Percentiles rank a stretch among this genome's conserved stretches.
Evolutionary conservation across 2,888 invertebrate genomes (phyloP).

Genomic region (Scaptomyza flava): DNA sequence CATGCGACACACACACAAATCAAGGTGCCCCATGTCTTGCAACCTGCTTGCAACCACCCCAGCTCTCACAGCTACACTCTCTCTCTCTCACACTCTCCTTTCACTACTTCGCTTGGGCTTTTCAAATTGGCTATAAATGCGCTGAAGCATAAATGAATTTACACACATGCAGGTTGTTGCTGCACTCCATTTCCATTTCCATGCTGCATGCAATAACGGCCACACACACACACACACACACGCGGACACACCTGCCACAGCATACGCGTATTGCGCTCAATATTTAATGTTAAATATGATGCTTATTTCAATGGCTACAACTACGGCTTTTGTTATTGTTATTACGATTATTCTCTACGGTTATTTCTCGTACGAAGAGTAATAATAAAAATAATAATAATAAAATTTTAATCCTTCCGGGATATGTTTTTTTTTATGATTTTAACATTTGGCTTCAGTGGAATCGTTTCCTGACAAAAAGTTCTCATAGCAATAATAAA

Average conservation of each 20-base stretch:
- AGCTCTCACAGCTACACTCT: background rate
- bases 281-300: slow-evolving; percentile 39
- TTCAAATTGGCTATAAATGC: slow-evolving; percentile 78
- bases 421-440: background rate
- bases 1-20: slow-evolving; percentile 42
- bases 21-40: slow-evolving; percentile 20
- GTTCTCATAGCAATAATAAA: background rate
- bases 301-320: slow-evolving; percentile 34
- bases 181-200: slow-evolving; percentile 56
- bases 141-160: slow-evolving; percentile 76
- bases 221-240: too few relatives aligned
- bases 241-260: background rate
- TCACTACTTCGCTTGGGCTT: slow-evolving; percentile 29
- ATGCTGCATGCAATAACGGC: slow-evolving; percentile 68
- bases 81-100: slow-evolving; percentile 3
- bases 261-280: slow-evolving; percentile 36
- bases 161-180: slow-evolving; percentile 75
- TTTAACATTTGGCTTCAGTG: background rate
- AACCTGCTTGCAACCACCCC: slow-evolving; percentile 14
- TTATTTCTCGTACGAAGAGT: background rate
- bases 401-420: too few relatives aligned
- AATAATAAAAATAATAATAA: too few relatives aligned
- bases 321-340: background rate
- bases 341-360: background rate
- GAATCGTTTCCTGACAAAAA: background rate